A percentile compares a stretch with the other conserved stretches of the same genome.
Conservation (phyloP, 1,140 invertebrate genomes). For the Muscidifurax raptorellus region DNA sequence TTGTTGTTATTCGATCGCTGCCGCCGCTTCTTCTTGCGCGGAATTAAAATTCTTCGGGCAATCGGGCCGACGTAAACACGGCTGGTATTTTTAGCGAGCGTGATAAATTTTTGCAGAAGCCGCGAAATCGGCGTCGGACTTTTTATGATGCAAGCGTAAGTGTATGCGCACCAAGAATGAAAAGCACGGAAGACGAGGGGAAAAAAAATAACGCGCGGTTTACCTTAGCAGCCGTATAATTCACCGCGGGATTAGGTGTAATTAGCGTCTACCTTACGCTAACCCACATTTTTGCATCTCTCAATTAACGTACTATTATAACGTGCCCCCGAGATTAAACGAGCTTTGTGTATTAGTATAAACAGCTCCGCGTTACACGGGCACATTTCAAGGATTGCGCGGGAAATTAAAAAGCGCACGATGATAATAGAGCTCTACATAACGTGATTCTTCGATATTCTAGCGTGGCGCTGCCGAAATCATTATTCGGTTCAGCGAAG, state of each 20-base stretch:
- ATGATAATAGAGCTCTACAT: background rate
- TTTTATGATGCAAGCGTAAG: too few species aligned
- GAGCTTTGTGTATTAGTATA: too few species aligned
- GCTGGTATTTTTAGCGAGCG: too few species aligned
- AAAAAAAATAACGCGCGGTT: background rate
- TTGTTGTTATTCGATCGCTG: background rate
- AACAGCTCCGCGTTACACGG: too few species aligned
- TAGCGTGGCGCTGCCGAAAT: background rate
- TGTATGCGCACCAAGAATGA: too few species aligned
- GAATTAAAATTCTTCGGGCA: slow-evolving; percentile 18
- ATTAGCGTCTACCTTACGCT: background rate
- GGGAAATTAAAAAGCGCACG: background rate
- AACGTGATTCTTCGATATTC: background rate
- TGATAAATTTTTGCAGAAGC: background rate
- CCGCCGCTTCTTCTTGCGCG: background rate
- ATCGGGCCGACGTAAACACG: background rate
- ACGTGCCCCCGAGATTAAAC: background rate
- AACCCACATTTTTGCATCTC: slow-evolving; percentile 9
- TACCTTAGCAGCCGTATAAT: slow-evolving; percentile 8
- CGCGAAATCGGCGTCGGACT: too few species aligned
- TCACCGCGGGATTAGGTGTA: slow-evolving; percentile 11
- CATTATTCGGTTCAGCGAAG: slow-evolving; percentile 31
- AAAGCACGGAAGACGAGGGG: background rate
- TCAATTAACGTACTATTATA: background rate
- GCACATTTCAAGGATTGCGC: too few species aligned